Conservation (phyloP, 2,888 invertebrate genomes). For the Tetanocera ferruginea region DNA sequence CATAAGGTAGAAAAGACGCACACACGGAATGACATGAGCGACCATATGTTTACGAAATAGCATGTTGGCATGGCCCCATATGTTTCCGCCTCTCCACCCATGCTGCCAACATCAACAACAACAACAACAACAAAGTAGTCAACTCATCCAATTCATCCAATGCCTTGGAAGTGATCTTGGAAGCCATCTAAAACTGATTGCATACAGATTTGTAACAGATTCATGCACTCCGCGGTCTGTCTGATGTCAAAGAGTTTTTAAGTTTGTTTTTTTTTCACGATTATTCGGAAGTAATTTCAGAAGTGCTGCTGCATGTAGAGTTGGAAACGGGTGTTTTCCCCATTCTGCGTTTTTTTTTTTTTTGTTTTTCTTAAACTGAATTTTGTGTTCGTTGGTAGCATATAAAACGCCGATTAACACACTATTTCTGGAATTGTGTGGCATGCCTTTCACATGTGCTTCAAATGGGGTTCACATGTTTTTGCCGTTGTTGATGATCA, state of each 20-base stretch:
- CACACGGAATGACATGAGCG: slow-evolving; percentile 23
- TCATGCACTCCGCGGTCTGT: slow-evolving; percentile 28
- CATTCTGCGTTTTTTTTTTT: too few species aligned
- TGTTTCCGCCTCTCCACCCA: not conserved
- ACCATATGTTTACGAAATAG: slow-evolving; percentile 6
- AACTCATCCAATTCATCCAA: not conserved
- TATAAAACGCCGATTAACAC: slow-evolving; percentile 59
- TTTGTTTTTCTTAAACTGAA: too few species aligned
- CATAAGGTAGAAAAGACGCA: not conserved
- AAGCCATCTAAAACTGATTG: slow-evolving; percentile 33
- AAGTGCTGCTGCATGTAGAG: not conserved
- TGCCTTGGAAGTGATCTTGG: not conserved
- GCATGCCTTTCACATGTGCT: slow-evolving; percentile 18
- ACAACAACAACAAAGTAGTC: not conserved
- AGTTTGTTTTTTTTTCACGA: slow-evolving; percentile 51
- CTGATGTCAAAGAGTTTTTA: slow-evolving; percentile 47
- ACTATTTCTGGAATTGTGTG: slow-evolving; percentile 58
- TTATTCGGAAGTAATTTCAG: slow-evolving; percentile 59
- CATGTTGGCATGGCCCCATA: not conserved
- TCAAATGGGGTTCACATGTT: slow-evolving; percentile 24
- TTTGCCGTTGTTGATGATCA: slow-evolving; percentile 15
- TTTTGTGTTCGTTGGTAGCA: not conserved
- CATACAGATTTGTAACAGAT: slow-evolving; percentile 42
- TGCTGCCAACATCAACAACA: not conserved
- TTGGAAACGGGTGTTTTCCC: not conserved